A percentile compares a stretch with the other conserved stretches of the same genome.
phyloP scores from a whole-genome alignment of 2,888 invertebrate species.

The Acleris emargana region DNA sequence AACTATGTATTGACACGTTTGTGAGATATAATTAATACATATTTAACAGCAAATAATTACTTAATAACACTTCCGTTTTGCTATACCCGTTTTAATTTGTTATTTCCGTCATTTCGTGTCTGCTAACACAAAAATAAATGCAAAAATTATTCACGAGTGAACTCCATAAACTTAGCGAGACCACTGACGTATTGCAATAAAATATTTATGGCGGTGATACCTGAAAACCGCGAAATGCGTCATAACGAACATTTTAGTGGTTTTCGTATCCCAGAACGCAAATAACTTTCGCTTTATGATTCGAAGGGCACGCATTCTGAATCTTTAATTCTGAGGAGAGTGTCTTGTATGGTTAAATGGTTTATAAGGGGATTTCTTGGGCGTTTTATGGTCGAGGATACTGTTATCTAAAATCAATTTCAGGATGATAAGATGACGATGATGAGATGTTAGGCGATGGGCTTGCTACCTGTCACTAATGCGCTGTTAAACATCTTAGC shows the following conservation, averaged over 20 bases:
- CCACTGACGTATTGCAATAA: slow-evolving; percentile 53
- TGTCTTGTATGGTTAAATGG: slow-evolving; percentile 23
- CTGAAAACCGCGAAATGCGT: slow-evolving; percentile 48
- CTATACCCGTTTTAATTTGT: too few species aligned
- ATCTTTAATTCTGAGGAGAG: slow-evolving; percentile 42
- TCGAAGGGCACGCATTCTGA: slow-evolving; percentile 40
- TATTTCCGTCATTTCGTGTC: too few species aligned
- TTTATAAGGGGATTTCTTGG: slow-evolving; percentile 5
- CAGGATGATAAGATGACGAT: too few species aligned
- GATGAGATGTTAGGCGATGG: too few species aligned
- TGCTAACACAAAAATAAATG: slow-evolving; percentile 11
- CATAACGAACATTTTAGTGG: slow-evolving; percentile 50
- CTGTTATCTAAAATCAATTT: not conserved
- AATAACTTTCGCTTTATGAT: slow-evolving; percentile 49
- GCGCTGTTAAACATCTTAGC: too few species aligned
- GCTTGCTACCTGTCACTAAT: too few species aligned
- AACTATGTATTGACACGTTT: too few species aligned
- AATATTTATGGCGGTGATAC: slow-evolving; percentile 53
- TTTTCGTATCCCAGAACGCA: slow-evolving; percentile 47
- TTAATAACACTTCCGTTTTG: too few species aligned
- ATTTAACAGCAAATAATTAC: too few species aligned
- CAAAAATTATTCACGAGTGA: slow-evolving; percentile 31
- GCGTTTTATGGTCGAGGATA: not conserved
- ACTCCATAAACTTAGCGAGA: slow-evolving; percentile 43
- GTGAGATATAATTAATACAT: too few species aligned